Percentiles rank a stretch among this genome's conserved stretches.
phyloP scores from a whole-genome alignment of 2,888 invertebrate genomes.

The Muscina levida region DNA sequence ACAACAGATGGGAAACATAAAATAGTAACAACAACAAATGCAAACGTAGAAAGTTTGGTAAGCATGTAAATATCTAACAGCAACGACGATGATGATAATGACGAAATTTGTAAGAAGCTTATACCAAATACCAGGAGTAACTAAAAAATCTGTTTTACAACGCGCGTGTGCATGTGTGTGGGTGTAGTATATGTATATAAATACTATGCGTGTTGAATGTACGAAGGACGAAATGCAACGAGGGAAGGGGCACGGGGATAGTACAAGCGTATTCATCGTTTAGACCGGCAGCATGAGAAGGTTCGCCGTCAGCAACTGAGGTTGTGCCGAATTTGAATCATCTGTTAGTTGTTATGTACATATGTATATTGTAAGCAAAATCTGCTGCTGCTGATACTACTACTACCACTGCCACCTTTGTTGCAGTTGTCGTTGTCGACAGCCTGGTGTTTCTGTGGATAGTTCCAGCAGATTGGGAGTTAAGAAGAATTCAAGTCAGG shows the following conservation, averaged over 20 bases:
- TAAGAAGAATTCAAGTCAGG: slow-evolving; percentile 8
- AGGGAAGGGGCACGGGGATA: background rate
- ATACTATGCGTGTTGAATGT: too few species aligned
- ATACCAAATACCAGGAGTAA: slow-evolving; percentile 24
- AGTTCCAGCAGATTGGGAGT: background rate
- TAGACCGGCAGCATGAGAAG: background rate
- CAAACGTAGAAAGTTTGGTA: background rate
- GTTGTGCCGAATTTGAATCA: background rate
- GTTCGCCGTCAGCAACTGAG: background rate
- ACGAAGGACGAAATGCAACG: background rate
- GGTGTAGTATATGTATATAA: too few species aligned
- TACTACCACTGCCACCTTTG: too few species aligned
- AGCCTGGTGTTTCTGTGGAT: slow-evolving; percentile 20
- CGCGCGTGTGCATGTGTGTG: too few species aligned
- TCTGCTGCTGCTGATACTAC: too few species aligned
- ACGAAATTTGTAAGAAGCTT: background rate
- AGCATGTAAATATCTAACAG: background rate
- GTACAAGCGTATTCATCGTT: background rate
- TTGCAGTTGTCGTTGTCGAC: too few species aligned
- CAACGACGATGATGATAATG: slow-evolving; percentile 1
- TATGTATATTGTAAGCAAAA: background rate
- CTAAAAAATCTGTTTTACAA: background rate
- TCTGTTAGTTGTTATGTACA: background rate
- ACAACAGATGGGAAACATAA: slow-evolving; percentile 26
- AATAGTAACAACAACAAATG: slow-evolving; percentile 11